Percentiles rank a stretch among this genome's conserved stretches.
Conservation (phyloP, 2,888 invertebrate species). For the Hypomecis atomaria region DNA sequence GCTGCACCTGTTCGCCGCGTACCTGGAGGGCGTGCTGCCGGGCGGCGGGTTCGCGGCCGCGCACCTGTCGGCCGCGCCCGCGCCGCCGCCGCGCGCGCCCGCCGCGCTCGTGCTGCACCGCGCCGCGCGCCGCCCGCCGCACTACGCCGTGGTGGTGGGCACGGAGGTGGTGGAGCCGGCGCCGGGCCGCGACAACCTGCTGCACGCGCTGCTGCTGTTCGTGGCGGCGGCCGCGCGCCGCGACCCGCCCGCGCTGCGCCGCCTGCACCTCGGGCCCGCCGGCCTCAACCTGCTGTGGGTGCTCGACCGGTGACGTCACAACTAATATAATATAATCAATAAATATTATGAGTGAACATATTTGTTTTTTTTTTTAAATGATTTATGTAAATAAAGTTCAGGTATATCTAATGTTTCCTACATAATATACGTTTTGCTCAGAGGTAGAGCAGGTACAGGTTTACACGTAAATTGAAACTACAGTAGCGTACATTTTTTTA, state of each 20-base stretch:
- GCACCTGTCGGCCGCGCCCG: conserved; percentile 81
- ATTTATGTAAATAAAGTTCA: too few relatives aligned
- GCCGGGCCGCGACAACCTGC: conserved; percentile 91
- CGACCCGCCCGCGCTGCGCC: conserved; percentile 83
- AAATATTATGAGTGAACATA: too few relatives aligned
- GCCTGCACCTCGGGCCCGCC: conserved; percentile 70
- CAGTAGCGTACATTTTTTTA: too few relatives aligned
- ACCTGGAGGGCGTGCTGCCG: conserved; percentile 89
- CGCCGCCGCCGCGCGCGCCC: conserved; percentile 68
- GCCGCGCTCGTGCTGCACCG: conserved; percentile 86
- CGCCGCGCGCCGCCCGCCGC: conserved; percentile 86
- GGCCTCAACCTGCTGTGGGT: conserved; percentile 93
- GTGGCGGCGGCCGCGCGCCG: conserved; percentile 88
- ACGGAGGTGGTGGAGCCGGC: conserved; percentile 53
- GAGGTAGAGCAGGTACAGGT: too few relatives aligned
- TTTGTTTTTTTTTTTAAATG: too few relatives aligned
- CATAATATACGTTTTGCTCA: too few relatives aligned
- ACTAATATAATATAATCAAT: conserved; percentile 8
- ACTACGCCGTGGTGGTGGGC: conserved; percentile 88
- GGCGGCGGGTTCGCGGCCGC: conserved; percentile 53
- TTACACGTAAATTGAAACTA: too few relatives aligned
- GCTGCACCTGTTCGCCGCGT: conserved; percentile 93
- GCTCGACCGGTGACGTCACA: conserved; percentile 80
- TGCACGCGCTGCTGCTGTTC: conserved; percentile 93
- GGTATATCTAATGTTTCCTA: too few relatives aligned